Conservation (phyloP, 2,113 vertebrate species). For the Zapornia atra region DNA sequence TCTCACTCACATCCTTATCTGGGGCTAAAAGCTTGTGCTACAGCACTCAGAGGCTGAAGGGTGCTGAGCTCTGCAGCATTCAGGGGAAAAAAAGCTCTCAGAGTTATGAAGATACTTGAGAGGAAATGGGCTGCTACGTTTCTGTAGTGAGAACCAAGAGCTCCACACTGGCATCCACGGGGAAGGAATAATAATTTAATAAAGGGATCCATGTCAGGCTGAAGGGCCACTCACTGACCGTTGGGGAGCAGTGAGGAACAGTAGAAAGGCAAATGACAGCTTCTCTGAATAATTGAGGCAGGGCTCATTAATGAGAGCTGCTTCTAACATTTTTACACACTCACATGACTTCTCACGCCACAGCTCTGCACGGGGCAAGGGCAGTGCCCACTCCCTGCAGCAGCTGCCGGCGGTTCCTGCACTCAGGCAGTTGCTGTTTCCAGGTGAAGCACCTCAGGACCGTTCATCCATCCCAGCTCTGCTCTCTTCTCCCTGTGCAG, state of each 20-base stretch:
- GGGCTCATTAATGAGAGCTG: neutral
- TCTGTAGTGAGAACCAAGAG: neutral
- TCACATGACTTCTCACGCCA: neutral
- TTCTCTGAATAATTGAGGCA: neutral
- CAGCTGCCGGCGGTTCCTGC: neutral
- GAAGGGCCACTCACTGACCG: neutral
- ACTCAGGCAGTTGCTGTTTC: neutral
- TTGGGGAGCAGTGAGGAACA: neutral
- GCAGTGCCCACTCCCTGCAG: neutral
- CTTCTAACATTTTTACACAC: neutral
- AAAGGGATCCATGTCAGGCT: neutral
- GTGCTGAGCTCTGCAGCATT: neutral
- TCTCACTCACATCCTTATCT: neutral
- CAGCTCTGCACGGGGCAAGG: neutral
- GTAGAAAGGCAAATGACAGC: neutral
- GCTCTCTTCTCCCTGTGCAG: neutral
- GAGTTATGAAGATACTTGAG: neutral
- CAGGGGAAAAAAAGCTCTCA: neutral
- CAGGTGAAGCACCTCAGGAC: neutral
- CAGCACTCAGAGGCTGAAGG: neutral
- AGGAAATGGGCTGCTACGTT: neutral
- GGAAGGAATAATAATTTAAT: neutral
- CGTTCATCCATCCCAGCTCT: neutral
- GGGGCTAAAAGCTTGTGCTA: neutral
- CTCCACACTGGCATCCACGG: neutral